Base-by-base conservation (phyloP, 2,113 vertebrate species). In the Mohoua ochrocephala region DNA sequence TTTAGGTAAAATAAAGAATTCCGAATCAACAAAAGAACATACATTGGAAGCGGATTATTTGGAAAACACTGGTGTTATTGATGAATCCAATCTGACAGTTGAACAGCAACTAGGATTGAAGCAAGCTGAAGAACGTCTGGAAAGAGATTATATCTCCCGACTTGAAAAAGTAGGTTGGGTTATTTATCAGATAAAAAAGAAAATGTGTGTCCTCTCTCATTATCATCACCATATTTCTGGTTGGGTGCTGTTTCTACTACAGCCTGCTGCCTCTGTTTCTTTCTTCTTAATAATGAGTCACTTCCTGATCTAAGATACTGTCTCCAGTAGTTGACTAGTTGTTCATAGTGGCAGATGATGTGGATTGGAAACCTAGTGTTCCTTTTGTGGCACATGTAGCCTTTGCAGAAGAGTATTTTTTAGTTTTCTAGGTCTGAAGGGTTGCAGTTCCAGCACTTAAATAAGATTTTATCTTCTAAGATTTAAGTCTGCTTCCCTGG, bases 31-130 rank as follows among this genome's bases (percentile, higher is more conserved):
- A 86, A 98, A 98, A 97, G 93, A 98, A 73, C 97, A 97, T 87
- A 56, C 88, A 95, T 97, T 97, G 89, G 98, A 98, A 95, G 95
- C 65, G 79, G 97, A 97, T 53, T 97, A 98, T 96, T 97, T 98
- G 96, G 98, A 98, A 97, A 98, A 96, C 64, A 84, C 97, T 65
- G 89, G 97, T 89, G 74, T 95, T 50, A 97, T 97, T 96, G 99
- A 99, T 91, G 99, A 99, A 45, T 98, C 97, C 30, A 95, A 96
- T 52, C 96, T 99, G 87, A 99, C 98, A 84, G 97, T 97, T 42
- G 99, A 99, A 95, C 99, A 99, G 92, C 99, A 99, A 95, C 98
- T 99, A 91, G 99, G 99, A 78, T 98, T 99, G 97, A 99, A 98
- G 95, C 99, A 99, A 98, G 99, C 99, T 11, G 99, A 99, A 98